Percentiles rank a stretch among this genome's conserved stretches.
Conservation (phyloP, 2,888 invertebrate genomes). For the Toxonevra muliebris region DNA sequence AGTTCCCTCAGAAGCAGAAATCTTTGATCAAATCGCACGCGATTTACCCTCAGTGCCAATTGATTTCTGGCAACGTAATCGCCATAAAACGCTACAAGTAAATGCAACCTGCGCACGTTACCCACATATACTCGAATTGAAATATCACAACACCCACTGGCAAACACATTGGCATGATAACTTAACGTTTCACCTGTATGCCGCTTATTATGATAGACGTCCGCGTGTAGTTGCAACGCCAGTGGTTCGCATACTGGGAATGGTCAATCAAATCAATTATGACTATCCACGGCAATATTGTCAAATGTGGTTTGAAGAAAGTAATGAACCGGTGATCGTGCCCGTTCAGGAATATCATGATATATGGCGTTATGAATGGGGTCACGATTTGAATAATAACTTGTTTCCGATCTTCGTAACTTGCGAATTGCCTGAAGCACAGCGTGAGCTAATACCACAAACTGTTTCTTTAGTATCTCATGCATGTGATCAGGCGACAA, state of each 20-base stretch:
- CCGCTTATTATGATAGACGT: slow-evolving; percentile 86
- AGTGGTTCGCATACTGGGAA: slow-evolving; percentile 82
- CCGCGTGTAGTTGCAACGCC: slow-evolving; percentile 75
- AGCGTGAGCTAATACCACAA: slow-evolving; percentile 40
- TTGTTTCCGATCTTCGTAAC: slow-evolving; percentile 88
- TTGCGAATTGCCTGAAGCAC: slow-evolving; percentile 79
- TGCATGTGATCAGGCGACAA: slow-evolving; percentile 83
- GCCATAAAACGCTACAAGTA: not conserved
- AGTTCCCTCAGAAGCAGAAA: not conserved
- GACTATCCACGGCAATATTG: slow-evolving; percentile 71
- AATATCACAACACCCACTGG: slow-evolving; percentile 94
- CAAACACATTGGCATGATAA: slow-evolving; percentile 80
- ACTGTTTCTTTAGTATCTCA: slow-evolving; percentile 82
- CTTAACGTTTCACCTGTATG: slow-evolving; percentile 86
- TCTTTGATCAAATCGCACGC: not conserved
- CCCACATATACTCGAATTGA: slow-evolving; percentile 83
- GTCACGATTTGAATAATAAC: slow-evolving; percentile 81
- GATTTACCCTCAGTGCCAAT: slow-evolving; percentile 14
- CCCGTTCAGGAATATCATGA: slow-evolving; percentile 86
- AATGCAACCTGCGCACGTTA: slow-evolving; percentile 75
- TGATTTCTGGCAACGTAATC: not conserved
- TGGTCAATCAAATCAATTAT: slow-evolving; percentile 86
- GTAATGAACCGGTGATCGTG: slow-evolving; percentile 78
- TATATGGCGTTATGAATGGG: slow-evolving; percentile 91
- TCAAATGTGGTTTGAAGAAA: slow-evolving; percentile 85